These are phyloP conservation scores for Drosophila mercatorum DNA, from an alignment of 2,888 invertebrate species.

Conservation along the genomic window DNA sequence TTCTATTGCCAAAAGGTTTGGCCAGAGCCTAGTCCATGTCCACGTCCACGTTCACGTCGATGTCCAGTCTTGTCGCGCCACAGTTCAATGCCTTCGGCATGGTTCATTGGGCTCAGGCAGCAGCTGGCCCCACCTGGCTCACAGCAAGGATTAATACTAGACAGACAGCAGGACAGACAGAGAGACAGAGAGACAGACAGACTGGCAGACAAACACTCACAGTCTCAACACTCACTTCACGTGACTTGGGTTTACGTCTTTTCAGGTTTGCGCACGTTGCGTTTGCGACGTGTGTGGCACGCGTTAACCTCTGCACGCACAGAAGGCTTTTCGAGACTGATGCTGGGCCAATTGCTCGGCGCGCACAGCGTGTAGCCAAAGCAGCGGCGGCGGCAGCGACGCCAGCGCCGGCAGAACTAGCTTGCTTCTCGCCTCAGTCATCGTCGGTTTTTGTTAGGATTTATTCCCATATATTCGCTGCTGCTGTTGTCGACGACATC, in stretches of 20 bases:
- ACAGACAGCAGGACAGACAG: slow-evolving; percentile 1
- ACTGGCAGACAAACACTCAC: slow-evolving; percentile 7
- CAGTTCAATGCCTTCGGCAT: slow-evolving; percentile 72
- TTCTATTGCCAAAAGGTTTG: neutral
- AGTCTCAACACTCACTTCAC: slow-evolving; percentile 52
- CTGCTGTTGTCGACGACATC: slow-evolving; percentile 23
- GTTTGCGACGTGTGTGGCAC: slow-evolving; percentile 70
- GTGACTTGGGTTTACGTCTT: slow-evolving; percentile 52
- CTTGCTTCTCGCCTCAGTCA: slow-evolving; percentile 27
- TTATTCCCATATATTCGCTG: neutral
- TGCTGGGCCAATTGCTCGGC: slow-evolving; percentile 47
- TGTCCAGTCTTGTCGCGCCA: slow-evolving; percentile 57
- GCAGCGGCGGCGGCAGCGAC: slow-evolving; percentile 7
- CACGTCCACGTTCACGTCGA: neutral
- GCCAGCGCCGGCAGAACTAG: slow-evolving; percentile 19
- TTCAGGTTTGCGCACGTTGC: slow-evolving; percentile 54
- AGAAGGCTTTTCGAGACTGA: slow-evolving; percentile 78
- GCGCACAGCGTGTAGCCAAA: slow-evolving; percentile 45
- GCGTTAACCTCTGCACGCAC: slow-evolving; percentile 76
- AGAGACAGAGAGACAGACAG: neutral
- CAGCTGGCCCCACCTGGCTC: slow-evolving; percentile 45
- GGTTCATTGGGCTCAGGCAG: slow-evolving; percentile 65
- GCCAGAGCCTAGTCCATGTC: neutral
- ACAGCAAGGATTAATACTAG: slow-evolving; percentile 42
- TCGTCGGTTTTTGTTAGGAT: slow-evolving; percentile 15